Evolutionary conservation across 2,888 invertebrate genomes (phyloP).

Genomic region (Ametastegia equiseti): DNA sequence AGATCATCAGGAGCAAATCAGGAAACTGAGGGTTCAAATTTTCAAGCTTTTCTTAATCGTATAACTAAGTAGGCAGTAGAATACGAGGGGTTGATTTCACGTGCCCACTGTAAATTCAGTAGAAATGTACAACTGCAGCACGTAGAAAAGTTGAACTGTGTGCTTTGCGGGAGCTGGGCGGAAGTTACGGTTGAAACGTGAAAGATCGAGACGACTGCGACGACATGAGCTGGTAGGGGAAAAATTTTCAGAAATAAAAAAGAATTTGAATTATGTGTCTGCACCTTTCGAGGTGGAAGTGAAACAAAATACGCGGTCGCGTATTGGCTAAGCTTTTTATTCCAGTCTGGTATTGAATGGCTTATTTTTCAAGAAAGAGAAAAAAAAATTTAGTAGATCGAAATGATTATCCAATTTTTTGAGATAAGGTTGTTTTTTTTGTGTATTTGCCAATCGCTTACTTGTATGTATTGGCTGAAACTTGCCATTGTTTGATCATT

Average conservation of each 20-base stretch:
- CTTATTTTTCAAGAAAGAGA: no score
- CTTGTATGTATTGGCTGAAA: no score
- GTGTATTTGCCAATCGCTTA: no score
- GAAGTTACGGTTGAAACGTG: not conserved
- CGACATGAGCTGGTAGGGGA: not conserved
- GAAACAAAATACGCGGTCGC: not conserved
- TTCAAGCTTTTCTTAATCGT: not conserved
- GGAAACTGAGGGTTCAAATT: not conserved
- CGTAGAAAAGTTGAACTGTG: not conserved
- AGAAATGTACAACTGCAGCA: not conserved
- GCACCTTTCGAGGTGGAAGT: not conserved
- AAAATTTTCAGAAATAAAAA: not conserved
- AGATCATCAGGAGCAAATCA: no score
- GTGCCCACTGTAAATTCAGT: not conserved
- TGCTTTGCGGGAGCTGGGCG: not conserved
- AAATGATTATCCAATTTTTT: no score
- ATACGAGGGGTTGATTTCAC: not conserved
- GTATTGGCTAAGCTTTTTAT: no score
- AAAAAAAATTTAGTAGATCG: no score
- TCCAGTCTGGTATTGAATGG: no score
- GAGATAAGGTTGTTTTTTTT: no score
- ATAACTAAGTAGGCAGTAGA: not conserved
- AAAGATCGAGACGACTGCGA: not conserved
- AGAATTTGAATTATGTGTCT: conserved; percentile 5
- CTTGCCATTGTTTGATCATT: no score